Evolutionary conservation across 2,888 invertebrate species (phyloP).

Genomic region (Drosophila meridiana): DNA sequence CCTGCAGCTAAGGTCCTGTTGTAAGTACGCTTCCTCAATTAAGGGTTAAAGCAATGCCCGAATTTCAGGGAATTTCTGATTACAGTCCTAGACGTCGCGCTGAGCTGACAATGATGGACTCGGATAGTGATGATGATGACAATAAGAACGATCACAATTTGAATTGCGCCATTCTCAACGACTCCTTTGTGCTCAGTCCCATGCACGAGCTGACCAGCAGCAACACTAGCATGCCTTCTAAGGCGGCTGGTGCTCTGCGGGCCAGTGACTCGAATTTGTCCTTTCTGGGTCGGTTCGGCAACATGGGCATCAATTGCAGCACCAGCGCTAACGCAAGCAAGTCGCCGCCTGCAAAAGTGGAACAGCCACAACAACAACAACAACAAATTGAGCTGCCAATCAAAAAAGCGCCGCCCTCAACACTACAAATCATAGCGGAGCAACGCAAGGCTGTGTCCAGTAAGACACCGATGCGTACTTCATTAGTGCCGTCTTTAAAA

Average conservation of each 20-base stretch:
- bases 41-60: background rate
- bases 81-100: constrained; percentile 81
- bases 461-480: constrained; percentile 71
- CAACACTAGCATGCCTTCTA: constrained; percentile 39
- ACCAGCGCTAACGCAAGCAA: constrained; percentile 32
- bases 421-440: constrained; percentile 43
- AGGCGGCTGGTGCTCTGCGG: constrained; percentile 34
- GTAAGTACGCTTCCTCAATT: constrained; percentile 46
- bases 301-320: constrained; percentile 73
- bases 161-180: constrained; percentile 83
- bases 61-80: background rate
- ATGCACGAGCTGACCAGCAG: constrained; percentile 56
- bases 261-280: constrained; percentile 68
- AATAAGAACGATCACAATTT: constrained; percentile 76
- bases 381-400: constrained; percentile 12
- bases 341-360: constrained; percentile 6
- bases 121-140: constrained; percentile 82
- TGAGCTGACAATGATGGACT: constrained; percentile 81
- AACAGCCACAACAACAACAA: constrained; percentile 9
- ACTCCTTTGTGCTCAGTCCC: constrained; percentile 83
- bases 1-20: constrained; percentile 39
- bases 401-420: constrained; percentile 44
- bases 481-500: constrained; percentile 8
- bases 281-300: constrained; percentile 74
- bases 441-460: constrained; percentile 44